Evolutionary conservation across 2,797 vertebrate genomes (phyloP), one percentile per base, ranked within the genome.

Genomic region (Gymnothorax reevesii): DNA sequence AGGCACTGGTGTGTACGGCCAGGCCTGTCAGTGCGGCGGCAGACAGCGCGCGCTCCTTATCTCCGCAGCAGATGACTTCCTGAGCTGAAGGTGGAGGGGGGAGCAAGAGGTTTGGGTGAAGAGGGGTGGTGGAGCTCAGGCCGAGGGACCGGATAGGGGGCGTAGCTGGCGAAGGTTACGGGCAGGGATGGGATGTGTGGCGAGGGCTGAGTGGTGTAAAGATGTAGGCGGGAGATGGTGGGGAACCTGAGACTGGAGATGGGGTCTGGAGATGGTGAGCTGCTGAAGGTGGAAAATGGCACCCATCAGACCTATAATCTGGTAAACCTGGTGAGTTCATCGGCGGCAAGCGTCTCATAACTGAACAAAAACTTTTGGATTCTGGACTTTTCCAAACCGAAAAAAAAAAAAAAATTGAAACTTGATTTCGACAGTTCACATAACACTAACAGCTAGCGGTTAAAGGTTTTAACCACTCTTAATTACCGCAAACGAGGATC

Each of bases 31-130:
- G 94, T 95, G 33, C 94, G 95, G 93, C 93, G 91, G 93, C 93
- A 95, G 95, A 95, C 95, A 94, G 93, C 94, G 93, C 93, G 94
- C 93, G 92, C 94, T 93, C 95, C 95, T 96, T 96, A 96, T 96
- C 95, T 94, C 93, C 91, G 91, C 92, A 90, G 89, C 92, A 94
- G 93, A 93, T 94, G 91, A 94, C 91, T 93, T 94, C 90, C 89
- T 89, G 91, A 94, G 93, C 93, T 91, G 92, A 90, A 91, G 92
- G 91, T 84, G 90, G 92, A 64, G 64, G 84, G 57, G 57, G 71
- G 69, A 25, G 17, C 22, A 54, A 66, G 88, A 84, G 87, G 73
- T 49, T n/a, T 2, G 80, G 85, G 12, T 84, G 22, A 49, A 49
- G 57, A n/a, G 57, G 3, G 59, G 25, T 33, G 54, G 73, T 52